Base-by-base conservation (phyloP, 2,888 invertebrate species). In the Spisula solida region DNA sequence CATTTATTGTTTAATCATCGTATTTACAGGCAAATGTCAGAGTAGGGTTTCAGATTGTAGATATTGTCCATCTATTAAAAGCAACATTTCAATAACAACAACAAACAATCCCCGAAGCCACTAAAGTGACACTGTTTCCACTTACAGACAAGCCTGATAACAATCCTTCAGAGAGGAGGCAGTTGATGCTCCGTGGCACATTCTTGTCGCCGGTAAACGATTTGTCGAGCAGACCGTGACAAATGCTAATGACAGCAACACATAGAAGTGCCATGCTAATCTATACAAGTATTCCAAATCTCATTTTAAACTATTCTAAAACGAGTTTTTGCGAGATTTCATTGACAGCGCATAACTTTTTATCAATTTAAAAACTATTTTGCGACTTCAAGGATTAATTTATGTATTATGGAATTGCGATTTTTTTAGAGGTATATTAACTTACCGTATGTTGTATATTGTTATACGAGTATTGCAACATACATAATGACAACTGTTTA, bases 401-500 rank as follows among this genome's bases (percentile, higher is more conserved):
- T 29, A 70, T 29, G 70, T 70, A 25, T 8, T 4, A 70, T 14
- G n/a, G 1, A 5, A 29, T 14, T 70, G 25, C 31, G 31, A 25
- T 10, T 29, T 29, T 1, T 70, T 25, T 29, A 25, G 25, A 8
- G n/a, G 25, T n/a, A n/a, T n/a, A n/a, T n/a, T n/a, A n/a, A n/a
- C n/a, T n/a, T 25, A 70, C 70, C 29, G 70, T 70, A 6, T 25
- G 5, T 25, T 29, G 14, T 6, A 70, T 29, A 25, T 14, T 25
- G 14, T 70, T 6, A 25, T 8, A 25, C 0, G 29, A 29, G n/a
- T 29, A 70, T 14, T 31, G 25, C 10, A 14, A 0, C 0, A 12
- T 70, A 70, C 10, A 14, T 70, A 70, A 70, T 70, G 70, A 29
- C 70, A 70, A 29, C 8, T 70, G 70, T 70, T 29, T 70, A 70